Base-by-base conservation (phyloP, 2,888 invertebrate species). In the Portevinia maculata region DNA sequence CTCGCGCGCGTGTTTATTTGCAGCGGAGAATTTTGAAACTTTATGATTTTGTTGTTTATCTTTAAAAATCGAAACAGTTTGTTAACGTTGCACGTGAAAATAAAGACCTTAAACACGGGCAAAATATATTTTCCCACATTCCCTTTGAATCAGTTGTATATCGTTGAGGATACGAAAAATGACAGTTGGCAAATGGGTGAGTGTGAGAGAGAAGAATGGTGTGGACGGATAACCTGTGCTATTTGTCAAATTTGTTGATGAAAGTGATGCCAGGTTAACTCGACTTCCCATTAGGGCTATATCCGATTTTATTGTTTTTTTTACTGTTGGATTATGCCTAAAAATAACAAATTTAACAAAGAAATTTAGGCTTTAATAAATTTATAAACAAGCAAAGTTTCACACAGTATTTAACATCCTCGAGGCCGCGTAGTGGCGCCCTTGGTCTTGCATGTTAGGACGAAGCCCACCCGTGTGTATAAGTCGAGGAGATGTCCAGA, bases 141-240 rank as follows among this genome's bases (percentile, higher is more conserved):
- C 59, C 59, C 52, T 52, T 19, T 30, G 9, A 41, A 24, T 30
- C 57, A 57, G 57, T 74, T 74, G 65, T 75, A 15, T 39, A 59
- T 81, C 21, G 69, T 71, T 81, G 76, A 81, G 76, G 71, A 76
- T 44, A 70, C 34, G 50, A 60, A 64, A 71, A 59, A 39, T 81
- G 81, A 81, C 81, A 81, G 70, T 34, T 81, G 70, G 39, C 62
- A 37, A 70, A 7, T 64, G 69, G 69, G 57, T 70, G 62, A 39
- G 69, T 41, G 11, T 1, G 59, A 81, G 5, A 0, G 79, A 70
- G 75, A 64, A 5, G 17, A 15, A 1, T 32, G 37, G 15, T 7
- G 3, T 30, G 3, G 1, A 9, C 32, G 5, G 7, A 13, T 11
- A 13, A 39, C 37, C 5, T 37, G 15, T 21, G 9, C 3, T 1